Conservation (phyloP, 2,888 invertebrate species). For the Erynnis tages region DNA sequence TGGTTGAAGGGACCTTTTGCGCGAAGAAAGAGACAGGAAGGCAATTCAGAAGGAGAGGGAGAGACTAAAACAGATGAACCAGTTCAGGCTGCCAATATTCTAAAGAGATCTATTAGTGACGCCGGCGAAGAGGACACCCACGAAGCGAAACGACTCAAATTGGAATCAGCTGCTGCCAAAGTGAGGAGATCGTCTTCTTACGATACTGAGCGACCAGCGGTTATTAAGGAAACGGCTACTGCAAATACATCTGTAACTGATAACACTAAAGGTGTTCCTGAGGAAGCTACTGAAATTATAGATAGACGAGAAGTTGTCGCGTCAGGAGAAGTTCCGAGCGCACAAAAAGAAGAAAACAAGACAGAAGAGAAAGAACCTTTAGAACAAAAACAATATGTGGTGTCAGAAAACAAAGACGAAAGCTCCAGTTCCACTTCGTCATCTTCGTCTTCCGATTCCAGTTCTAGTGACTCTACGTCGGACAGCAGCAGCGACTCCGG, state of each 20-base stretch:
- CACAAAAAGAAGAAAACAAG: slow-evolving; percentile 20
- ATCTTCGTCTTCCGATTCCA: slow-evolving; percentile 75
- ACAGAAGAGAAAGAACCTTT: slow-evolving; percentile 35
- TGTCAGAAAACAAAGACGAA: slow-evolving; percentile 53
- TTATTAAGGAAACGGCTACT: slow-evolving; percentile 39
- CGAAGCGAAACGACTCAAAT: slow-evolving; percentile 64
- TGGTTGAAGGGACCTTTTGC: slow-evolving; percentile 70
- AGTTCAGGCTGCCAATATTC: slow-evolving; percentile 69
- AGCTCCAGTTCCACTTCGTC: slow-evolving; percentile 66
- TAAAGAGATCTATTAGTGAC: slow-evolving; percentile 73
- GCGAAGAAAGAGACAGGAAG: slow-evolving; percentile 60
- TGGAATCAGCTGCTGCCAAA: slow-evolving; percentile 71
- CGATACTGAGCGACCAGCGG: slow-evolving; percentile 62
- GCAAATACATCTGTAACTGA: slow-evolving; percentile 29
- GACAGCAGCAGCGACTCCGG: slow-evolving; percentile 78
- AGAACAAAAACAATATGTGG: slow-evolving; percentile 39
- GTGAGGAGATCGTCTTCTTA: slow-evolving; percentile 71
- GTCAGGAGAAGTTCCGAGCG: slow-evolving; percentile 6
- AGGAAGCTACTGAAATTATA: slow-evolving; percentile 34
- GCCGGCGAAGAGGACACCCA: slow-evolving; percentile 69
- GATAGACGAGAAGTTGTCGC: slow-evolving; percentile 11
- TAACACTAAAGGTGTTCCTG: slow-evolving; percentile 31
- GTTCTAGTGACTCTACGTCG: slow-evolving; percentile 79
- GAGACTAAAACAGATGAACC: slow-evolving; percentile 50
- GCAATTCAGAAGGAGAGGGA: slow-evolving; percentile 43